Conservation (phyloP, 2,888 invertebrate species). For the Tridacna gigas region DNA sequence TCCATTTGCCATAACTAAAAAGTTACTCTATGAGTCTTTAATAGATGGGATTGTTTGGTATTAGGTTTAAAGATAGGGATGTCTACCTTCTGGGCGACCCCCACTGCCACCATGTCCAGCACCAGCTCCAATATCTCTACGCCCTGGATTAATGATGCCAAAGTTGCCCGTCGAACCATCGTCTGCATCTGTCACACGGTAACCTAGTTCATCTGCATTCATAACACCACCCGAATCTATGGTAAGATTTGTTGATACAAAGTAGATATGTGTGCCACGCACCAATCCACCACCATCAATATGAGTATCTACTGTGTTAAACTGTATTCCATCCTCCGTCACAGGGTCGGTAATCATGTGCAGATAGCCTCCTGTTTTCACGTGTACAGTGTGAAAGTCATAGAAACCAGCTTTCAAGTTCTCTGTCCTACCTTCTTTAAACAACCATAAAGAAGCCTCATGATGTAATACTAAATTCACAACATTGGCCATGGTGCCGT, state of each 20-base stretch:
- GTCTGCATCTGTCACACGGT: slow-evolving; percentile 65
- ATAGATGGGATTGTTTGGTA: no score
- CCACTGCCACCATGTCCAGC: slow-evolving; percentile 79
- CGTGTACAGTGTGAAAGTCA: slow-evolving; percentile 72
- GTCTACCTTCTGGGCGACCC: slow-evolving; percentile 67
- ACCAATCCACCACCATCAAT: slow-evolving; percentile 77
- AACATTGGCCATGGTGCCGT: slow-evolving; percentile 74
- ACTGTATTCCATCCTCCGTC: slow-evolving; percentile 66
- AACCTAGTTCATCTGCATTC: slow-evolving; percentile 73
- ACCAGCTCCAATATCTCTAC: slow-evolving; percentile 67
- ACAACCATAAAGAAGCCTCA: slow-evolving; percentile 72
- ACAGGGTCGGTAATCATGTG: slow-evolving; percentile 78
- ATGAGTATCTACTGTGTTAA: slow-evolving; percentile 65
- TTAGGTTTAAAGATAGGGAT: no score
- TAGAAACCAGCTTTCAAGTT: slow-evolving; percentile 66
- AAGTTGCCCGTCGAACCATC: slow-evolving; percentile 36
- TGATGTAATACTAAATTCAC: slow-evolving; percentile 75
- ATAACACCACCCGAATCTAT: slow-evolving; percentile 75
- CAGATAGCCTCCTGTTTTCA: slow-evolving; percentile 72
- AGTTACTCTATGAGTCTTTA: no score
- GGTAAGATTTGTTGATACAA: slow-evolving; percentile 72
- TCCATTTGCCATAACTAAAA: no score
- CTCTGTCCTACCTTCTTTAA: slow-evolving; percentile 69
- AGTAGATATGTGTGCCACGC: slow-evolving; percentile 72
- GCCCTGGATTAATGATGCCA: slow-evolving; percentile 74